Conservation (phyloP, 2,888 invertebrate genomes). For the Scaptomyza reducta region DNA sequence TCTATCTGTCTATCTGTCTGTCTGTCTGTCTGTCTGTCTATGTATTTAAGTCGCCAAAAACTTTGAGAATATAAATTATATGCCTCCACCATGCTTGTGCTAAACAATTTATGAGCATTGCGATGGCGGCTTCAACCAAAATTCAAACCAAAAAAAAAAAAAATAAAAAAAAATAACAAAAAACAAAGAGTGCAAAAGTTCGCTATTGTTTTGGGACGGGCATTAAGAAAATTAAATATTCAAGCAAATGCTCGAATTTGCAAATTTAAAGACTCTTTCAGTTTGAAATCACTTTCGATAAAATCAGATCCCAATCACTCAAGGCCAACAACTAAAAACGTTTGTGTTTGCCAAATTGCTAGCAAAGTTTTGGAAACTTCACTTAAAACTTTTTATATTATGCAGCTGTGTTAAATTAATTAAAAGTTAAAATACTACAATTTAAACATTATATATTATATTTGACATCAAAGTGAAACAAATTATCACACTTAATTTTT, state of each 20-base stretch:
- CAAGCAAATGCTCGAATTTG: slow-evolving; percentile 41
- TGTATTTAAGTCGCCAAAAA: slow-evolving; percentile 34
- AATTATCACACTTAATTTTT: neutral
- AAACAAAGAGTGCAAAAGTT: slow-evolving; percentile 31
- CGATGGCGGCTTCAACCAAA: slow-evolving; percentile 39
- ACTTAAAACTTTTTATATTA: neutral
- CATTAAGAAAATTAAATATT: slow-evolving; percentile 66
- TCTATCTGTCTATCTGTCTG: neutral
- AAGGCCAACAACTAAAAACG: neutral
- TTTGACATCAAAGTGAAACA: no score
- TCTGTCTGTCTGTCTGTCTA: neutral
- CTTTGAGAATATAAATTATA: slow-evolving; percentile 48
- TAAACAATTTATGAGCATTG: slow-evolving; percentile 65
- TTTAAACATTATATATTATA: no score
- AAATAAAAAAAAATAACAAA: slow-evolving; percentile 11
- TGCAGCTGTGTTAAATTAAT: neutral
- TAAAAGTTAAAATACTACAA: neutral
- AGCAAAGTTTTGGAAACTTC: neutral
- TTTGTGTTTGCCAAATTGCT: neutral
- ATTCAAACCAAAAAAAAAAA: neutral
- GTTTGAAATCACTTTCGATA: neutral
- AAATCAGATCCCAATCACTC: neutral
- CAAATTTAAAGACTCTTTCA: slow-evolving; percentile 15
- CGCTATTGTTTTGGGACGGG: slow-evolving; percentile 51
- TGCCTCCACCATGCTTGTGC: slow-evolving; percentile 45